These are phyloP conservation scores for Caenorhabditis tropicalis DNA, from an alignment of 1,140 invertebrate genomes.

Conservation along the genomic window DNA sequence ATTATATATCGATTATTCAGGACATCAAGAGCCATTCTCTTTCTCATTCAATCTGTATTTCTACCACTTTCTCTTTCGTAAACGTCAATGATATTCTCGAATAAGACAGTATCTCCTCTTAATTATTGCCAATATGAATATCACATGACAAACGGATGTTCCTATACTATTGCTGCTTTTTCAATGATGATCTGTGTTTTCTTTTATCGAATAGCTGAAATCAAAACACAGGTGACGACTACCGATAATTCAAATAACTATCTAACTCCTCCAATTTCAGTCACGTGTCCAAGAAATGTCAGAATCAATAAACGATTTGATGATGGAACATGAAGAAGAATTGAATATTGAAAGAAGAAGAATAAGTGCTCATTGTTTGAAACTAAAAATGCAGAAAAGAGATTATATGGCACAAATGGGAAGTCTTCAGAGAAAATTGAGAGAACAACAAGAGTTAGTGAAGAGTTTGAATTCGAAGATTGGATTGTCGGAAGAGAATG, in stretches of 20 bases:
- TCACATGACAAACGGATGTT: too few species aligned
- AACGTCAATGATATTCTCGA: too few species aligned
- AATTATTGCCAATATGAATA: too few species aligned
- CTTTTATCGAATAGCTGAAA: background rate
- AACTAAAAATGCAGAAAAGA: background rate
- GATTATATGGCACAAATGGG: background rate
- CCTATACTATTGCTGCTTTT: background rate
- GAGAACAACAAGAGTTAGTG: background rate
- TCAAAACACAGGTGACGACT: background rate
- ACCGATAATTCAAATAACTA: background rate
- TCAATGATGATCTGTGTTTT: background rate
- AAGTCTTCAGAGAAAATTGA: constrained; percentile 23
- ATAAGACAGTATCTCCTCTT: too few species aligned
- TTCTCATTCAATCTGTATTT: too few species aligned
- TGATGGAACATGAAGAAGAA: background rate
- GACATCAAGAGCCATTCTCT: too few species aligned
- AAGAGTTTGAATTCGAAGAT: background rate
- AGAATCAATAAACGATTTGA: background rate
- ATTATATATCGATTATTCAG: too few species aligned
- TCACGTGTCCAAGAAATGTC: background rate
- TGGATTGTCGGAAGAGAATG: background rate
- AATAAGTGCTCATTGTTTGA: background rate
- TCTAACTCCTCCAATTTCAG: background rate
- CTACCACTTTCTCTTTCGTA: too few species aligned
- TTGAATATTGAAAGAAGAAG: background rate